Base-by-base conservation (phyloP, 1,140 invertebrate species). In the Agrypnia vestita region DNA sequence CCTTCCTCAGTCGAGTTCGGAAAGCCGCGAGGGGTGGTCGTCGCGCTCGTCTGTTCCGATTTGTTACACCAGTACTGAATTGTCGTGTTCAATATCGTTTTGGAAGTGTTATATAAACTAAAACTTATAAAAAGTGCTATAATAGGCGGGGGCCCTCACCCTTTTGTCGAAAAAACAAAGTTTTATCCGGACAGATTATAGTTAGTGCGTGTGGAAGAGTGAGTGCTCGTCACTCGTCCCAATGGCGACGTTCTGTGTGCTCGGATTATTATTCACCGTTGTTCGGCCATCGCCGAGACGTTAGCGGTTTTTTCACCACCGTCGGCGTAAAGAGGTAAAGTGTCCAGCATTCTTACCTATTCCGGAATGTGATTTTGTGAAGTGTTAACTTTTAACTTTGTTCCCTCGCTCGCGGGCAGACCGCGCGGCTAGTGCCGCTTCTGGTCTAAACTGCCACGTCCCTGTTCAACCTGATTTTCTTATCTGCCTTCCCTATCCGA, bases 1-100 rank as follows among this genome's bases (percentile, higher is more conserved):
- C 59, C 72, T 19, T 47, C 61, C 53, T 55, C 79, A 80, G 79
- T 80, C 79, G 79, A 80, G 78, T 80, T 76, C 59, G 71, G 73
- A 76, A 64, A 73, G 71, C 59, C 71, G 74, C 64, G 62, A 13
- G 43, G 4, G 73, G n/a, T 62, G 74, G 79, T n/a, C 35, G 71
- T 43, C 47, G 53, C 49, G 12, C 25, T 53, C 25, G 9, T 47
- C 19, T 25, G 73, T 17, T 46, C 49, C 47, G 59, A 17, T 61
- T 44, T 19, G 25, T 77, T 76, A 61, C 67, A 51, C 62, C 74
- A 61, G 79, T 51, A 62, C 61, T 44, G n/a, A 43, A 64, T 76
- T 25, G 73, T 80, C 78, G 78, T 76, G 47, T 80, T 76, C 47
- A 49, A 80, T 67, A 75, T 78, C 77, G 76, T 75, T 73, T 73